Evolutionary conservation across 2,797 vertebrate species (phyloP).

Genomic region (Enteromius fasciolatus): DNA sequence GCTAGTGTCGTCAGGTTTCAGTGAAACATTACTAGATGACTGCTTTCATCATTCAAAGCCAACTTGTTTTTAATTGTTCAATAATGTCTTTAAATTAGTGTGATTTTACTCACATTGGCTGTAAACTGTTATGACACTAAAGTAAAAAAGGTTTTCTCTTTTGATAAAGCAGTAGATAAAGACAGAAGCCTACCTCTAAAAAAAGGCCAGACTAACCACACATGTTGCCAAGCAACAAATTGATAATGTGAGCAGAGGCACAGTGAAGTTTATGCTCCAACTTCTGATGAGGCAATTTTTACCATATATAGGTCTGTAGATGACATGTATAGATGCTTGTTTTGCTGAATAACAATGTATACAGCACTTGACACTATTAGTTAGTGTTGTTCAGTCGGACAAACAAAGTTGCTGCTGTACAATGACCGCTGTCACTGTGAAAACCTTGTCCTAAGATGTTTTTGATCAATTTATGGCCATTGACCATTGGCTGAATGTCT

Average conservation of each 20-base stretch:
- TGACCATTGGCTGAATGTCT: too few relatives aligned
- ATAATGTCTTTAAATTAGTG: conserved; percentile 5
- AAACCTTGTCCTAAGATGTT: too few relatives aligned
- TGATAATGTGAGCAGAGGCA: neutral
- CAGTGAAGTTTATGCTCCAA: conserved; percentile 7
- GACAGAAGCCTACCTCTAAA: conserved; percentile 11
- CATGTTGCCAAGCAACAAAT: conserved; percentile 48
- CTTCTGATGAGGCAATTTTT: neutral
- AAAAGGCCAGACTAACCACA: conserved; percentile 3
- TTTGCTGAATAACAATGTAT: neutral
- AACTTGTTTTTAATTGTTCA: conserved; percentile 10
- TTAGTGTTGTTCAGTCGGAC: too few relatives aligned
- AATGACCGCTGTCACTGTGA: too few relatives aligned
- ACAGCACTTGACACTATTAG: neutral
- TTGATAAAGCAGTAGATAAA: conserved; percentile 20
- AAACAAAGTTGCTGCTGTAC: too few relatives aligned
- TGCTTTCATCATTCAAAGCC: neutral
- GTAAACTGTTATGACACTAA: conserved; percentile 11
- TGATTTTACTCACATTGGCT: neutral
- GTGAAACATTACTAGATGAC: neutral
- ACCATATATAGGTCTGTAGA: conserved; percentile 4
- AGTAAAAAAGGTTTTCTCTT: conserved; percentile 21
- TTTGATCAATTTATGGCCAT: too few relatives aligned
- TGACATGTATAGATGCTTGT: neutral
- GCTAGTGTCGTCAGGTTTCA: neutral